Percentiles rank a stretch among this genome's conserved stretches.
Conservation (phyloP, 2,113 vertebrate species). For the Lepus americanus region DNA sequence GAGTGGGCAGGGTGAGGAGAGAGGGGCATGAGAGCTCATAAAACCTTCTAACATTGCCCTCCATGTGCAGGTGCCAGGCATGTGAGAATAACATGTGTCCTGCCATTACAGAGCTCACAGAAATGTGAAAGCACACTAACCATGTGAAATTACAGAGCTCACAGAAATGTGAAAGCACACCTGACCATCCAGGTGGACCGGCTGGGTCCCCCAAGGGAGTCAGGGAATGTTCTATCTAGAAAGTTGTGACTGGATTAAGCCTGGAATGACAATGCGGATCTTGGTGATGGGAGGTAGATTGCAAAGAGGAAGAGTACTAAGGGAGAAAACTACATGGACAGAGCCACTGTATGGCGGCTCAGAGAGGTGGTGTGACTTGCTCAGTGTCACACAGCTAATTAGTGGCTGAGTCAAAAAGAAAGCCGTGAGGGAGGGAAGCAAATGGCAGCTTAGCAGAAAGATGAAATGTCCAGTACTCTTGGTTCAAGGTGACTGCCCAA, state of each 20-base stretch:
- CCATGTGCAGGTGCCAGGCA: no score
- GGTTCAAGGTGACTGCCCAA: background rate
- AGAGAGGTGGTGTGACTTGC: no score
- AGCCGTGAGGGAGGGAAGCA: background rate
- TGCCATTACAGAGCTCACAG: background rate
- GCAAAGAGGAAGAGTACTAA: background rate
- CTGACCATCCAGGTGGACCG: no score
- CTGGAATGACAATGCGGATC: background rate
- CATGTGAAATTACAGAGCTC: background rate
- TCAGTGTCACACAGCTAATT: no score
- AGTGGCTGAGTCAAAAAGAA: no score
- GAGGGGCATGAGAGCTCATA: background rate
- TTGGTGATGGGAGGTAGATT: background rate
- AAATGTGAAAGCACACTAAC: background rate
- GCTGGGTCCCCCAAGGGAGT: rapidly evolving
- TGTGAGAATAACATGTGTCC: background rate
- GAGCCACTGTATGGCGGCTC: background rate
- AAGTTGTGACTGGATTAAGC: background rate
- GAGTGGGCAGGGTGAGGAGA: background rate
- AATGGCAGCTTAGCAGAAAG: background rate
- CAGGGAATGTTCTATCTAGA: background rate
- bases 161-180: background rate
- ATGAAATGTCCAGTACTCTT: background rate
- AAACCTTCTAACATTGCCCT: background rate
- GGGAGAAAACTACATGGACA: background rate